Percentiles rank a stretch among this genome's conserved stretches.
These are phyloP conservation scores for Stenichneumon culpator DNA, from an alignment of 2,888 invertebrate species.

Conservation along the genomic window DNA sequence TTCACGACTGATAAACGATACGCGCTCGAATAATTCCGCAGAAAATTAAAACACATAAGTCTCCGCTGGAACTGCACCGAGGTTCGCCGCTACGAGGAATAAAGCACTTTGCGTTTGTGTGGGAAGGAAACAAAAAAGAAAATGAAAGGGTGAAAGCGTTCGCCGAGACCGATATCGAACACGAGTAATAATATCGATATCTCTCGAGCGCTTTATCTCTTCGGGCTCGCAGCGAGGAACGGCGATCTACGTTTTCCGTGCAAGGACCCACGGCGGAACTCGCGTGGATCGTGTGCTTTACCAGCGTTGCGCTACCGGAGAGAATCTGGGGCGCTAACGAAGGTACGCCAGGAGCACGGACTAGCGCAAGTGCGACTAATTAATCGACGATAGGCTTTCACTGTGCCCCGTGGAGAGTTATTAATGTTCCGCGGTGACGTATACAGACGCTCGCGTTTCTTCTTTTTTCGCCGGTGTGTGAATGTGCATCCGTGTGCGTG, in stretches of 20 bases:
- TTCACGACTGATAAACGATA: constrained; percentile 64
- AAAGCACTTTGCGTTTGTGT: constrained; percentile 17
- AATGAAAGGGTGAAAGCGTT: constrained; percentile 23
- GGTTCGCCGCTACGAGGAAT: constrained; percentile 21
- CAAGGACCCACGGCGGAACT: constrained; percentile 1
- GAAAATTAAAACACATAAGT: constrained; percentile 69
- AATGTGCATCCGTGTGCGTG: background rate
- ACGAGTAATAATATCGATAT: constrained; percentile 28
- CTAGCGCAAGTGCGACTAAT: constrained; percentile 78
- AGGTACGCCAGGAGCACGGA: constrained; percentile 50
- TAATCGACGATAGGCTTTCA: constrained; percentile 82
- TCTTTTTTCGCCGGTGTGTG: constrained; percentile 53
- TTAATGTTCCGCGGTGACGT: constrained; percentile 83
- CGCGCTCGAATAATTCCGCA: constrained; percentile 66
- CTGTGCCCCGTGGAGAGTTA: constrained; percentile 77
- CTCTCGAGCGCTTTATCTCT: constrained; percentile 15
- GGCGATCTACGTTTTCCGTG: constrained; percentile 23
- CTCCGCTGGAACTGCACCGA: constrained; percentile 21
- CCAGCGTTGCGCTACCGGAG: constrained; percentile 23
- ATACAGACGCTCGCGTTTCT: constrained; percentile 78
- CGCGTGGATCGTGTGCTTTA: constrained; percentile 8
- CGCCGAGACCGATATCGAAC: constrained; percentile 17
- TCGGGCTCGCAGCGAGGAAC: background rate
- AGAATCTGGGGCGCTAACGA: constrained; percentile 69
- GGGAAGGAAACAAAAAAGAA: background rate